Base-by-base conservation (phyloP, 2,888 invertebrate species). In the Ichneumon xanthorius region DNA sequence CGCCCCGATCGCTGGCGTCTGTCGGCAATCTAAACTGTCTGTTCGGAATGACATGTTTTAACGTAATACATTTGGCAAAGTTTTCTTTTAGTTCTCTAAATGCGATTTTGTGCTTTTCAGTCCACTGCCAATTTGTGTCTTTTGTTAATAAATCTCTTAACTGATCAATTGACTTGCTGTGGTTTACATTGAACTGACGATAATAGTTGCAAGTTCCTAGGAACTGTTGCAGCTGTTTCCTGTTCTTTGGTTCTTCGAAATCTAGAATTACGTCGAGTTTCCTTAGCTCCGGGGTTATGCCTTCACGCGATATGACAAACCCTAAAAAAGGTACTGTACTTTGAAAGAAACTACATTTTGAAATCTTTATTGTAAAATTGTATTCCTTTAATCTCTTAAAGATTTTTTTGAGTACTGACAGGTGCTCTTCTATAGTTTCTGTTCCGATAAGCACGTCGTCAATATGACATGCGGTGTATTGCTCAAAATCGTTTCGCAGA, bases 201-300 rank as follows among this genome's bases (percentile, higher is more conserved):
- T 80, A 80, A 30, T 58, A 80, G 58, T 80, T 80, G 61, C 80
- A 80, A 14, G 50, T 14, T 14, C 61, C 80, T 2, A 80, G 6
- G 79, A 89, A 86, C 58, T 71, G 72, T 68, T 88, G 73, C n/a
- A 90, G 55, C 37, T 90, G 87, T 81, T 89, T 58, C 19, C 19
- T 22, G 7, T 58, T 58, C 22, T 22, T 58, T 19, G 58, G 58
- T 58, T 58, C 58, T 58, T 58, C 26, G 58, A 58, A 58, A 0
- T 58, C 11, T 58, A 58, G 6, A 9, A 58, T 58, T 2, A 3
- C 26, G 19, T 58, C 9, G 19, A 58, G 22, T 22, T 58, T 58
- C 19, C 58, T 7, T 7, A 26, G 58, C 26, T 58, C 58, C 9
- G 58, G 58, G 19, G 58, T 11, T 19, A 58, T 58, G 22, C 58